Evolutionary conservation across 2,888 invertebrate species (phyloP).

Genomic region (Mesochorus sp.): DNA sequence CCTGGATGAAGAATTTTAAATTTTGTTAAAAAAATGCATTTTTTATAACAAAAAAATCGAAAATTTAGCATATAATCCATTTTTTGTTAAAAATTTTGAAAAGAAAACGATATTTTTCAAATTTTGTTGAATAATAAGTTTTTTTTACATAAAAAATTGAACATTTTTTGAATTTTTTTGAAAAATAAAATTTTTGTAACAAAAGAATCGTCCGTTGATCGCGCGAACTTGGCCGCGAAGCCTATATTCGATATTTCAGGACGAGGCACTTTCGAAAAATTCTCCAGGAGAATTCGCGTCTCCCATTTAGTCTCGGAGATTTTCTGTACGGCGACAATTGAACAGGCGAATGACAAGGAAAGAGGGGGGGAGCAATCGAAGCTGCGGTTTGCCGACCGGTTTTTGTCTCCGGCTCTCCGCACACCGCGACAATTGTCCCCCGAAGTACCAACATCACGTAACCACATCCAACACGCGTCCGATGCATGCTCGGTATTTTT

Average conservation of each 20-base stretch:
- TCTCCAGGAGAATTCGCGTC: neutral
- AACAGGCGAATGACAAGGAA: neutral
- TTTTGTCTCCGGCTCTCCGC: constrained; percentile 40
- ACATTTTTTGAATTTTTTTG: neutral
- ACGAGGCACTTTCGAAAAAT: constrained; percentile 10
- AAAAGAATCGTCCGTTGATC: constrained; percentile 38
- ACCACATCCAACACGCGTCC: constrained; percentile 10
- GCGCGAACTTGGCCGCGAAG: constrained; percentile 66
- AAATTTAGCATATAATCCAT: no score
- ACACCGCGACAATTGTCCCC: neutral
- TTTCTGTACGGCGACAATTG: neutral
- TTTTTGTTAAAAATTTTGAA: no score
- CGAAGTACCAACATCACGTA: neutral
- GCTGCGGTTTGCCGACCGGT: constrained; percentile 30
- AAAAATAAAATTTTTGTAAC: neutral
- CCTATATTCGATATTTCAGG: constrained; percentile 56
- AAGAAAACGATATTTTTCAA: no score
- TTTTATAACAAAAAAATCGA: no score
- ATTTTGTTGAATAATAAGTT: no score
- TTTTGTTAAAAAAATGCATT: no score
- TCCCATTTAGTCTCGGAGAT: neutral
- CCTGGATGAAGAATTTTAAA: no score
- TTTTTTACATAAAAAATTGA: no score
- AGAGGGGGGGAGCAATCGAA: neutral
- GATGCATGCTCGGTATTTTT: constrained; percentile 54